phyloP scores from a whole-genome alignment of 1,140 invertebrate genomes.

The Zaprionus taronus region DNA sequence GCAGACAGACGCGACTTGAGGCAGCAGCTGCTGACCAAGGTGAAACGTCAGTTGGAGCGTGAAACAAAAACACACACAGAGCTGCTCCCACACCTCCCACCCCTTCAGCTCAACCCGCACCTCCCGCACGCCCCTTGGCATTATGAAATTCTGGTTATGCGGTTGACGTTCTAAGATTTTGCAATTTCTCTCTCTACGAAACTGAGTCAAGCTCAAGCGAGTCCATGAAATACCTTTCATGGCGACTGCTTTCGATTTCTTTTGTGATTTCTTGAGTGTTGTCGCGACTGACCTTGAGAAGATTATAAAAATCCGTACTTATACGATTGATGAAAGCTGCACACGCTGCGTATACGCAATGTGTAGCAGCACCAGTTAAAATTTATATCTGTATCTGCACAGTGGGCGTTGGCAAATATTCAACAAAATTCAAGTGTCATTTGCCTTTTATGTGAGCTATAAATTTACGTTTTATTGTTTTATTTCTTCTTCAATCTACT shows the following conservation, averaged over 20 bases:
- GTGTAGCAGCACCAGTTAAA: not conserved
- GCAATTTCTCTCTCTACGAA: slow-evolving; percentile 38
- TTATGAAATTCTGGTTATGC: slow-evolving; percentile 44
- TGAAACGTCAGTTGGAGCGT: slow-evolving; percentile 49
- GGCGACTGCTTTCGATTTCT: slow-evolving; percentile 45
- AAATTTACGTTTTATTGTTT: not conserved
- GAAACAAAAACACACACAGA: slow-evolving; percentile 26
- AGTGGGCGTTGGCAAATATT: slow-evolving; percentile 6
- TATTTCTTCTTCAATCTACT: not conserved
- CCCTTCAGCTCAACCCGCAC: not conserved
- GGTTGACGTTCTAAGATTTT: slow-evolving; percentile 41
- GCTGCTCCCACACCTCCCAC: not conserved
- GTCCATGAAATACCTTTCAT: slow-evolving; percentile 26
- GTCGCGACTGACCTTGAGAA: slow-evolving; percentile 30
- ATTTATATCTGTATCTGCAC: not conserved
- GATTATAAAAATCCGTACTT: slow-evolving; percentile 6
- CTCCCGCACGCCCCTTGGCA: not conserved
- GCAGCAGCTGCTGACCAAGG: slow-evolving; percentile 55
- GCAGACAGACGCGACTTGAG: slow-evolving; percentile 32
- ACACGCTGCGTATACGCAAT: slow-evolving; percentile 28
- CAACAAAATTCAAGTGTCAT: not conserved
- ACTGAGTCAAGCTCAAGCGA: slow-evolving; percentile 25
- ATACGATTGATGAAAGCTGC: not conserved
- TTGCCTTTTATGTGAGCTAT: not conserved
- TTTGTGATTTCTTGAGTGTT: slow-evolving; percentile 6